phyloP scores from a whole-genome alignment of 2,888 invertebrate species.

The Drosophila subquinaria region DNA sequence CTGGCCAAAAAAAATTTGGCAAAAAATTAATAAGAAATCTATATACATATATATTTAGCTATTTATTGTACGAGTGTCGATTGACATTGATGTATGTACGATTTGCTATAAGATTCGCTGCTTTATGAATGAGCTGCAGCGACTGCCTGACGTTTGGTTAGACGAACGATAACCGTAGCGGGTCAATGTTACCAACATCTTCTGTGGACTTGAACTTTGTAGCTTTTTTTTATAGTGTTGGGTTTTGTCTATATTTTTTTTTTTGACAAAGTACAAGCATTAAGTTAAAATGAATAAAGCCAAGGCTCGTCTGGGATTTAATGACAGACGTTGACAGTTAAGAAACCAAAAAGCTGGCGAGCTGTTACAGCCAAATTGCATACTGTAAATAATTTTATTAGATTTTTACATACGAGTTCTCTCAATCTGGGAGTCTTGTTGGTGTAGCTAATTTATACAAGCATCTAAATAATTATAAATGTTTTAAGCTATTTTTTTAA shows the following conservation, averaged over 20 bases:
- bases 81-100: conserved; percentile 47
- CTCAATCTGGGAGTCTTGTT: conserved; percentile 10
- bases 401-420: conserved; percentile 5
- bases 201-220: conserved; percentile 73
- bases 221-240: conserved; percentile 23
- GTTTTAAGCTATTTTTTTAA: conserved; percentile 22
- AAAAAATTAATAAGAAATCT: conserved; percentile 47
- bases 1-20: conserved; percentile 59
- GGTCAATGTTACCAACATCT: conserved; percentile 64
- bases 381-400: conserved; percentile 19
- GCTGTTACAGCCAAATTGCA: conserved; percentile 34
- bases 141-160: conserved; percentile 13
- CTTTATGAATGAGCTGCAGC: conserved; percentile 46
- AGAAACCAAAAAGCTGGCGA: conserved; percentile 23
- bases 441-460: conserved; percentile 19
- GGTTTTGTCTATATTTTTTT: conserved; percentile 9
- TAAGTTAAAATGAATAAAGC: conserved; percentile 43
- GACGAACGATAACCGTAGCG: conserved; percentile 38
- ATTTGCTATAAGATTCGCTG: conserved; percentile 12
- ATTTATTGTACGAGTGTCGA: conserved; percentile 31
- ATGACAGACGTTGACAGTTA: conserved; percentile 53
- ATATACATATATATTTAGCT: conserved; percentile 8
- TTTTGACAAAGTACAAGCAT: conserved; percentile 45
- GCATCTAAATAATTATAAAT: conserved; percentile 20
- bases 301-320: conserved; percentile 53